phyloP scores from a whole-genome alignment of 2,797 vertebrate species.

The Pelochelys cantorii region DNA sequence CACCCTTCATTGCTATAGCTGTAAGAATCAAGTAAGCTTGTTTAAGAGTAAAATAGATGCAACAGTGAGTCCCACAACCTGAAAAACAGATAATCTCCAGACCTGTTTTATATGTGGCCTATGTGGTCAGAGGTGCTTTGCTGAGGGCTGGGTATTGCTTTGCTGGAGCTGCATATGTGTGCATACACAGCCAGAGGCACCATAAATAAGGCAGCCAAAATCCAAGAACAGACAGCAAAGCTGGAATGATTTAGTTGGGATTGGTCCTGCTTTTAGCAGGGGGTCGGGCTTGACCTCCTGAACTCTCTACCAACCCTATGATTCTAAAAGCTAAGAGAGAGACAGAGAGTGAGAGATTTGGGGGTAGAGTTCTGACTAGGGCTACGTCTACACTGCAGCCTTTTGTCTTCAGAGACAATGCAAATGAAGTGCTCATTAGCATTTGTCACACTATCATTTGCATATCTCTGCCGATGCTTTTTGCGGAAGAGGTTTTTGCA shows the following conservation, averaged over 20 bases:
- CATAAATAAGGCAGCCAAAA: neutral
- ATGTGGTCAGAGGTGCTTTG: neutral
- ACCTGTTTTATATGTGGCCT: neutral
- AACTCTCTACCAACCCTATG: no score
- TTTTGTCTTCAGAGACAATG: no score
- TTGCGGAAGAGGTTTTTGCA: no score
- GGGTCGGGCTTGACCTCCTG: no score
- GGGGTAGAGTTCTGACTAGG: neutral
- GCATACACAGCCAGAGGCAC: neutral
- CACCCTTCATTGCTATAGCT: neutral
- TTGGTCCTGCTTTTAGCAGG: no score
- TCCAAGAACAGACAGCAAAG: neutral
- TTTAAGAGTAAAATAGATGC: neutral
- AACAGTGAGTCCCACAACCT: neutral
- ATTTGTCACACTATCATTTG: no score
- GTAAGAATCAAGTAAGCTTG: neutral
- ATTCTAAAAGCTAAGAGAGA: neutral
- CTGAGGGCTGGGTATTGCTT: fast-evolving
- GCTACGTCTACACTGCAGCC: no score
- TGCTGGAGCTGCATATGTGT: neutral
- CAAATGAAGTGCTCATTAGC: no score
- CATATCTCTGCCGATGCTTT: no score
- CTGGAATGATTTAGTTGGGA: no score
- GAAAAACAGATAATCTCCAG: neutral
- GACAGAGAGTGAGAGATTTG: neutral